A percentile compares a stretch with the other conserved stretches of the same genome.
Evolutionary conservation across 2,888 invertebrate species (phyloP).

Genomic region (Sesamia inferens): DNA sequence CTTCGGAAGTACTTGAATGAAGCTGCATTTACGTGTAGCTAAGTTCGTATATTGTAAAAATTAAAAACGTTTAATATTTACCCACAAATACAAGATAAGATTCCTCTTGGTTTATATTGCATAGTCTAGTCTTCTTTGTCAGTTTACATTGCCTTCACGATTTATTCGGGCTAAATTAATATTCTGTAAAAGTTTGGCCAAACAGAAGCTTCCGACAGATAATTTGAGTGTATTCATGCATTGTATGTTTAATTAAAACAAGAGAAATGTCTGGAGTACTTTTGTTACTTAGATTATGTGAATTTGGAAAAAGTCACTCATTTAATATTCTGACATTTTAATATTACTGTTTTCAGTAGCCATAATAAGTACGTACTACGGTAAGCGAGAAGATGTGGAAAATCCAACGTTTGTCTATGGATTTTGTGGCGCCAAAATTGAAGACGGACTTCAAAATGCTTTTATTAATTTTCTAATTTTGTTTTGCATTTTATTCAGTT

Average conservation of each 20-base stretch:
- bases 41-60: constrained; percentile 1
- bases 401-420: constrained; percentile 27
- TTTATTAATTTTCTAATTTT: constrained; percentile 39
- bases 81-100: constrained; percentile 49
- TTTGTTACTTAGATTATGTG: background rate
- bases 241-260: constrained; percentile 2
- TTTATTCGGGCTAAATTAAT: constrained; percentile 41
- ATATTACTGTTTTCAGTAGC: constrained; percentile 35
- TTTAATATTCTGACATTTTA: constrained; percentile 9
- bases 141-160: constrained; percentile 39
- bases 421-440: constrained; percentile 41
- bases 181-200: constrained; percentile 18
- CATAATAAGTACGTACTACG: background rate
- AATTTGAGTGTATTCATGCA: constrained; percentile 12
- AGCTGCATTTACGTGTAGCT: constrained; percentile 3
- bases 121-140: constrained; percentile 43
- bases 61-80: constrained; percentile 49
- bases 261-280: background rate
- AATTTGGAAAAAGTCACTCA: background rate
- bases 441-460: constrained; percentile 41
- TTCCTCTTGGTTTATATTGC: constrained; percentile 40
- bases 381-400: constrained; percentile 23
- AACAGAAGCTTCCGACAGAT: background rate
- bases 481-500: constrained; percentile 50
- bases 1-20: constrained; percentile 12